Conservation (phyloP, 2,888 invertebrate genomes). For the Orthosia gracilis region DNA sequence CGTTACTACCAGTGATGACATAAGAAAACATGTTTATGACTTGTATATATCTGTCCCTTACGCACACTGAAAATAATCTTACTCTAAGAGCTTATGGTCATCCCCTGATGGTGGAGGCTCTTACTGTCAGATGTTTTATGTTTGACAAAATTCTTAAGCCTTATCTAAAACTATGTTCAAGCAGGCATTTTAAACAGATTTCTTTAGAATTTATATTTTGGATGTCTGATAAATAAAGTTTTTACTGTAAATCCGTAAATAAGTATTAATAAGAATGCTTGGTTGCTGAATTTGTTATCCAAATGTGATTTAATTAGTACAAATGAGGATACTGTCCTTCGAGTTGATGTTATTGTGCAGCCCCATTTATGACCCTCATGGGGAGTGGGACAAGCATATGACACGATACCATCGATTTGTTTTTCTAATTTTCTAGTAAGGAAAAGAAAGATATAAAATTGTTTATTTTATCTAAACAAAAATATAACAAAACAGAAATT, state of each 20-base stretch:
- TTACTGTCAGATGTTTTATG: neutral
- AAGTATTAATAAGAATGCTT: neutral
- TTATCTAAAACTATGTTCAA: no score
- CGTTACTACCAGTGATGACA: neutral
- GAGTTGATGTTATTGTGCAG: constrained; percentile 7
- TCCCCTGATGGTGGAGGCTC: no score
- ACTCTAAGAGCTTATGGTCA: no score
- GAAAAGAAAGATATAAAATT: no score
- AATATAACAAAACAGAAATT: no score
- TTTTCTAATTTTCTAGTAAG: neutral
- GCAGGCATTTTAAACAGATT: no score
- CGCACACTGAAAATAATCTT: no score
- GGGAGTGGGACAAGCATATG: neutral
- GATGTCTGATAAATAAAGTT: neutral
- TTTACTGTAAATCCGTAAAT: neutral
- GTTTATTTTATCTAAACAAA: no score
- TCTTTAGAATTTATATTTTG: neutral
- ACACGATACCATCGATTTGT: constrained; percentile 25
- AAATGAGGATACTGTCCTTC: constrained; percentile 13
- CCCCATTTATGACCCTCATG: neutral
- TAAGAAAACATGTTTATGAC: no score
- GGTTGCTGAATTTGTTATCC: no score
- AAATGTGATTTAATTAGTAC: constrained; percentile 31
- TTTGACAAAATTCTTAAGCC: no score
- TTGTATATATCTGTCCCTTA: no score